Conservation (phyloP, 2,113 vertebrate genomes). For the Apodemus speciosus region DNA sequence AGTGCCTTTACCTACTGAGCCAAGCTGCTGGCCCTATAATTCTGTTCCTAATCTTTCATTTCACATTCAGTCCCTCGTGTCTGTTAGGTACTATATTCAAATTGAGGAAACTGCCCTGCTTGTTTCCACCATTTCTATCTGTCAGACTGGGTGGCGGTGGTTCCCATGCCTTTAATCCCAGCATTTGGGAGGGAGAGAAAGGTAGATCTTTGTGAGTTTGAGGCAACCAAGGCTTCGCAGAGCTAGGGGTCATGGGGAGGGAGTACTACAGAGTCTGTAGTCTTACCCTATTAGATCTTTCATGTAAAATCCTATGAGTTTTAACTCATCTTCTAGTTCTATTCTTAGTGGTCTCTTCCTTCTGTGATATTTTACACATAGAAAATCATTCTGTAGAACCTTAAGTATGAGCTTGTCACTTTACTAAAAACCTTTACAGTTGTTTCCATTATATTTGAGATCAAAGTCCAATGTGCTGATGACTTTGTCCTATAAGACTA, state of each 20-base stretch:
- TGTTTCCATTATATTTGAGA: not conserved
- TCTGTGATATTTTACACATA: not conserved
- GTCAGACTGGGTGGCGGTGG: not conserved
- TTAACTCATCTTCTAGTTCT: not conserved
- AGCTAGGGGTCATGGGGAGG: not conserved
- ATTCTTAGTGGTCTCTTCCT: not conserved
- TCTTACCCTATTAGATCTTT: not conserved
- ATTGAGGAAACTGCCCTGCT: not conserved
- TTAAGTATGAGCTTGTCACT: not conserved
- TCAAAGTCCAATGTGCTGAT: slow-evolving; percentile 1
- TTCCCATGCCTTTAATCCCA: not conserved
- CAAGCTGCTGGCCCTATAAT: not conserved
- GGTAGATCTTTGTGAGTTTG: not conserved
- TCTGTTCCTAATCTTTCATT: not conserved
- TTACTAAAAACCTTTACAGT: not conserved
- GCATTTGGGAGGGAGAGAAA: not conserved
- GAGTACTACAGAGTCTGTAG: not conserved
- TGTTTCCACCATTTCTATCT: not conserved
- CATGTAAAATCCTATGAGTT: not conserved
- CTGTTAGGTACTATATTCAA: not conserved
- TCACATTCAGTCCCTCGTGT: not conserved
- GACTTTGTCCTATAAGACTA: not conserved
- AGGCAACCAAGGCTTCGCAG: not conserved
- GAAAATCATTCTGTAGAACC: not conserved
- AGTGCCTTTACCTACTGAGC: not conserved